Conservation (phyloP, 2,888 invertebrate genomes). For the Caenorhabditis becei region DNA sequence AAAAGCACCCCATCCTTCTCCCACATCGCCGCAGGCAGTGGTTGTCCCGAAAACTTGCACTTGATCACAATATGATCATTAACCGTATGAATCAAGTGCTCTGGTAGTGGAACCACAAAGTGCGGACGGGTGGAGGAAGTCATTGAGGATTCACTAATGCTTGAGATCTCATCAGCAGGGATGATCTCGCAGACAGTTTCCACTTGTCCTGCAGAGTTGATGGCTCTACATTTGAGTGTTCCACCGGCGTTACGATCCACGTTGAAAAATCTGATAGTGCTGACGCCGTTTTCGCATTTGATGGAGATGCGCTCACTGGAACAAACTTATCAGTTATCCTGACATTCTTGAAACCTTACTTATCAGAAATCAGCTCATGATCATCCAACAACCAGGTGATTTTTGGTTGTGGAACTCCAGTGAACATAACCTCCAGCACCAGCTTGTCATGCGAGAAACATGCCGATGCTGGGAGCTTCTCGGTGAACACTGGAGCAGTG, state of each 20-base stretch:
- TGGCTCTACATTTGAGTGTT: constrained; percentile 62
- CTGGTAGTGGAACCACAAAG: constrained; percentile 63
- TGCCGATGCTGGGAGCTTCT: constrained; percentile 31
- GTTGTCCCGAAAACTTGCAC: constrained; percentile 72
- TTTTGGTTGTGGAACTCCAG: constrained; percentile 74
- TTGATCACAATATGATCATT: constrained; percentile 67
- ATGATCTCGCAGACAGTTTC: constrained; percentile 55
- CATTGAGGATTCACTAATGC: constrained; percentile 54
- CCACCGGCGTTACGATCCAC: constrained; percentile 59
- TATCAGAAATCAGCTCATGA: constrained; percentile 61
- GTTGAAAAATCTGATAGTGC: constrained; percentile 57
- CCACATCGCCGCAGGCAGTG: constrained; percentile 74
- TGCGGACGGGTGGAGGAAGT: constrained; percentile 45
- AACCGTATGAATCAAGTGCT: constrained; percentile 30
- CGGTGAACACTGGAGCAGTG: constrained; percentile 71
- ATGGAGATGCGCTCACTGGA: constrained; percentile 65
- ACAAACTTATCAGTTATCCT: neutral
- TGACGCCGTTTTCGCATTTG: constrained; percentile 72
- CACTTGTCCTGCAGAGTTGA: constrained; percentile 66
- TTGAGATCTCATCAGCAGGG: constrained; percentile 50
- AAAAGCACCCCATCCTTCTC: constrained; percentile 71
- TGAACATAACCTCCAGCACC: constrained; percentile 62
- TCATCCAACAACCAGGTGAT: constrained; percentile 72
- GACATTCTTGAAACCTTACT: constrained; percentile 35
- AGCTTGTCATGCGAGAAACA: constrained; percentile 60